phyloP scores from a whole-genome alignment of 2,888 invertebrate genomes.

The Pediacus dermestoides region DNA sequence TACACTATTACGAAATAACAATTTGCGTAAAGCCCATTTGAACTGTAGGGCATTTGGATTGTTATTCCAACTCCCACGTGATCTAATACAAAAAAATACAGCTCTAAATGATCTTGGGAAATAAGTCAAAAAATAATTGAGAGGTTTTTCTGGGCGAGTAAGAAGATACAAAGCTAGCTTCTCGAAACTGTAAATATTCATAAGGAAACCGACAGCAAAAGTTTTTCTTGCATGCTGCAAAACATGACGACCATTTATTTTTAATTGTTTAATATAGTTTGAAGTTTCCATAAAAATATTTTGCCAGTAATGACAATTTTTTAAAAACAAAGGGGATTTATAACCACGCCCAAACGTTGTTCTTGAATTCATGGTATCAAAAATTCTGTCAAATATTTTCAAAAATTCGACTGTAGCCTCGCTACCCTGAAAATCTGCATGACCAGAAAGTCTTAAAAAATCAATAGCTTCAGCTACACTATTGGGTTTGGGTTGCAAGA shows the following conservation, averaged over 20 bases:
- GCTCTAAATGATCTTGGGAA: conserved; percentile 25
- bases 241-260: conserved; percentile 18
- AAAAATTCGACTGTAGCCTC: conserved; percentile 12
- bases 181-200: conserved; percentile 19
- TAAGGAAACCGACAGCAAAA: conserved; percentile 25
- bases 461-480: conserved; percentile 15
- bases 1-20: conserved; percentile 14
- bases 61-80: conserved; percentile 29
- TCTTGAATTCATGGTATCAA: conserved; percentile 6
- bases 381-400: conserved; percentile 15
- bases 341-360: not conserved
- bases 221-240: conserved; percentile 21
- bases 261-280: conserved; percentile 16
- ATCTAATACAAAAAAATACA: conserved; percentile 27
- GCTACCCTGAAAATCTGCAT: conserved; percentile 11
- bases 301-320: conserved; percentile 15
- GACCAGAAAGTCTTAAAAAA: conserved; percentile 11
- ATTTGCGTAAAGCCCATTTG: conserved; percentile 20
- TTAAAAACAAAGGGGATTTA: conserved; percentile 8
- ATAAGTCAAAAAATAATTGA: conserved; percentile 19
- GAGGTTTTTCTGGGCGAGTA: conserved; percentile 16
- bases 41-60: conserved; percentile 18
- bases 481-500: too few species aligned
- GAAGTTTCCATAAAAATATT: conserved; percentile 15
- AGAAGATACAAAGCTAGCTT: conserved; percentile 16